A percentile compares a stretch with the other conserved stretches of the same genome.
These are phyloP conservation scores for Pseudomyrmex dendroicus DNA, from an alignment of 1,140 invertebrate genomes.

Conservation along the genomic window DNA sequence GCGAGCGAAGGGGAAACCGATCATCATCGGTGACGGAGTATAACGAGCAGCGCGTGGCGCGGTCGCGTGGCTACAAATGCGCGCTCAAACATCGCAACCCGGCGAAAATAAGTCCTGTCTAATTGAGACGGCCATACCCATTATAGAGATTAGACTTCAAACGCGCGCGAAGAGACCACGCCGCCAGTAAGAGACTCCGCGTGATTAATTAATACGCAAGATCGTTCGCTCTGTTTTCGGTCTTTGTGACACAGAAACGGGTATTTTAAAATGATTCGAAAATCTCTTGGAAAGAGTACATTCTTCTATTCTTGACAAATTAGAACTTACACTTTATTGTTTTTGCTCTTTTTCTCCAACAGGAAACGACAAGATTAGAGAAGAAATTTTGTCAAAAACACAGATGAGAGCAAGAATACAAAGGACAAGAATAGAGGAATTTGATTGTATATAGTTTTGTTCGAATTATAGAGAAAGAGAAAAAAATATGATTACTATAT, in stretches of 20 bases:
- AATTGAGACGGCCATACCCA: slow-evolving; percentile 78
- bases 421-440: too few species aligned
- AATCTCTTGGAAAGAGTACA: background rate
- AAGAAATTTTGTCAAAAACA: too few species aligned
- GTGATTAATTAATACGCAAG: slow-evolving; percentile 66
- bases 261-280: background rate
- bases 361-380: too few species aligned
- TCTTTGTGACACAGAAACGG: background rate
- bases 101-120: slow-evolving; percentile 76
- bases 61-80: slow-evolving; percentile 75
- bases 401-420: too few species aligned
- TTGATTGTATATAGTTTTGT: too few species aligned
- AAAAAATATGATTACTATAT: too few species aligned
- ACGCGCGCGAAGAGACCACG: slow-evolving; percentile 50
- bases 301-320: background rate
- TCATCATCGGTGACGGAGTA: slow-evolving; percentile 69
- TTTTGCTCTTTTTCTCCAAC: too few species aligned
- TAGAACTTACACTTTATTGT: background rate
- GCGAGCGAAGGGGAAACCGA: slow-evolving; percentile 71
- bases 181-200: slow-evolving; percentile 1
- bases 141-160: slow-evolving; percentile 81
- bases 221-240: background rate
- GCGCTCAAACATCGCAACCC: slow-evolving; percentile 74
- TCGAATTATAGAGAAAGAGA: too few species aligned
- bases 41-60: slow-evolving; percentile 79